phyloP scores from a whole-genome alignment of 2,888 invertebrate genomes.

The Nysson spinosus region DNA sequence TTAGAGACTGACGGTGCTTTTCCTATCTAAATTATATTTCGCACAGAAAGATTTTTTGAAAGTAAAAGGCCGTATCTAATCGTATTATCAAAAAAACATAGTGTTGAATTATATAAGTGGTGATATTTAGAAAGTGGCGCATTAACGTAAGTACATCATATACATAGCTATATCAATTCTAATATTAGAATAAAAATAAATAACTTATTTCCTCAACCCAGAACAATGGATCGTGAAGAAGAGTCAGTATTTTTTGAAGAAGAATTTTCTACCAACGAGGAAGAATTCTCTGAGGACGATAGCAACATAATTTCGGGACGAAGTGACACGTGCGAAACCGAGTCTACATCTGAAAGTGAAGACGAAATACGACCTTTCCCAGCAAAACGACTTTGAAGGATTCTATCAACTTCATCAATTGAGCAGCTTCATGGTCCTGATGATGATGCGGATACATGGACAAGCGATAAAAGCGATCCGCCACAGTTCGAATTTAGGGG shows the following conservation, averaged over 20 bases:
- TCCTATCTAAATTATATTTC: conserved; percentile 7
- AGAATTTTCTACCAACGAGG: conserved; percentile 7
- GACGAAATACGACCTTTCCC: conserved; percentile 11
- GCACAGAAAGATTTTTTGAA: conserved; percentile 7
- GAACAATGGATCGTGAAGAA: conserved; percentile 11
- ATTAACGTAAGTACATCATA: conserved; percentile 9
- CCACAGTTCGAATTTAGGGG: conserved; percentile 5
- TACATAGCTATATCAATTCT: conserved; percentile 8
- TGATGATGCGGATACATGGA: conserved; percentile 11
- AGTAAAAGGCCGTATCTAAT: conserved; percentile 6
- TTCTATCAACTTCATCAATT: not conserved
- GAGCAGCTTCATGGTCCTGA: conserved; percentile 6
- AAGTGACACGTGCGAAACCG: conserved; percentile 10
- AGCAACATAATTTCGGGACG: conserved; percentile 3
- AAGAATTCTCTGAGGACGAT: conserved; percentile 6
- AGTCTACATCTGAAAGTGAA: conserved; percentile 6
- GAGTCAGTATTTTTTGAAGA: conserved; percentile 6
- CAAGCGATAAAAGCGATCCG: conserved; percentile 9
- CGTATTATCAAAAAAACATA: conserved; percentile 9
- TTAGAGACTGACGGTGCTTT: conserved; percentile 10
- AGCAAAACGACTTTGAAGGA: conserved; percentile 7
- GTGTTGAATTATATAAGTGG: conserved; percentile 3
- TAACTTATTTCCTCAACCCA: conserved; percentile 5
- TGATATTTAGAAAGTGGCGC: not conserved
- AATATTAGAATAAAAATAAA: conserved; percentile 13